A percentile compares a stretch with the other conserved stretches of the same genome.
These are phyloP conservation scores for Erpornis zantholeuca DNA, from an alignment of 2,113 vertebrate species.

Conservation along the genomic window DNA sequence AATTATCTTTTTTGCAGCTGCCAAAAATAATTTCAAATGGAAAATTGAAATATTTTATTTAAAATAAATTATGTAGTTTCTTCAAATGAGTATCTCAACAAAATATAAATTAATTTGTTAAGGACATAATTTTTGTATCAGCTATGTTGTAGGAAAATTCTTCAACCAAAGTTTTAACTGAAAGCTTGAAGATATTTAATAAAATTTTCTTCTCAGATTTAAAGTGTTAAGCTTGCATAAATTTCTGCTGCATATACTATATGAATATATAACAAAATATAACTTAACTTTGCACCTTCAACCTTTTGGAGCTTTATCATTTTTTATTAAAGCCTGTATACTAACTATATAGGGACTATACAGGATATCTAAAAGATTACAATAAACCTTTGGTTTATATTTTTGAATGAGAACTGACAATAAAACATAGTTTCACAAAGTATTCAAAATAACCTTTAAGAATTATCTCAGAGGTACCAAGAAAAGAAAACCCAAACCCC, in stretches of 20 bases:
- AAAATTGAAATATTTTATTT: neutral
- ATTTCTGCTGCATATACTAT: neutral
- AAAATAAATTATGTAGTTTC: neutral
- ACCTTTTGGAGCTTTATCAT: neutral
- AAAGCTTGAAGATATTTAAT: neutral
- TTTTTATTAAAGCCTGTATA: neutral
- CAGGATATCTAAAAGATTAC: neutral
- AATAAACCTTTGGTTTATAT: neutral
- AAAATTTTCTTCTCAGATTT: neutral
- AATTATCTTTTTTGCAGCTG: neutral
- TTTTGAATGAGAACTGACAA: neutral
- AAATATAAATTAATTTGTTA: neutral
- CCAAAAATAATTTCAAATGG: neutral
- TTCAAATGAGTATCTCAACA: neutral
- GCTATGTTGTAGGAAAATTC: neutral
- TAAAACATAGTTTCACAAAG: neutral
- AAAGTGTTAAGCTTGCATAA: neutral
- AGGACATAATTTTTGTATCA: neutral
- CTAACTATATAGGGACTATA: neutral
- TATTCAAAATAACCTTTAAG: neutral
- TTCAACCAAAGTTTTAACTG: neutral
- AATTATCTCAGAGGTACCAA: neutral
- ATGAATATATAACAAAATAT: too few relatives aligned
- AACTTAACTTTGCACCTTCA: neutral
- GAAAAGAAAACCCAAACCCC: neutral